These are phyloP conservation scores for Syngnathus floridae DNA, from an alignment of 2,113 vertebrate genomes.

Conservation along the genomic window DNA sequence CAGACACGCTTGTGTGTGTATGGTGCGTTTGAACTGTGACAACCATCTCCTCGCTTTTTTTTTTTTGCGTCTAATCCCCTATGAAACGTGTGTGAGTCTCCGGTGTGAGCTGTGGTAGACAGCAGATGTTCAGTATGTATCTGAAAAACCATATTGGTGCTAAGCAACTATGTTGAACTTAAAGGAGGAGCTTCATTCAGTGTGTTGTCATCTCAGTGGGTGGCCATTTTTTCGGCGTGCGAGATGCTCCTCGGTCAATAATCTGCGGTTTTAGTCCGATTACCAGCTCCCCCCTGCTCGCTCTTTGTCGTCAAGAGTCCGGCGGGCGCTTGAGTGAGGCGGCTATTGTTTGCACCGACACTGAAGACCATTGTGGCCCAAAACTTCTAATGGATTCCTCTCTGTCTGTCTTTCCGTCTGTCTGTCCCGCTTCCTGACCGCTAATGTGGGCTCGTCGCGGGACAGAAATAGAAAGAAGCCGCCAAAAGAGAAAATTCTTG, in stretches of 20 bases:
- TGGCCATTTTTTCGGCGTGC: background rate
- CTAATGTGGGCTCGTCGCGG: background rate
- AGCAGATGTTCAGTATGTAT: background rate
- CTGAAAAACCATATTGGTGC: too few species aligned
- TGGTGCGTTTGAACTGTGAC: slow-evolving; percentile 20
- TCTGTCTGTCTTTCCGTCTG: slow-evolving; percentile 20
- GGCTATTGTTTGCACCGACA: slow-evolving; percentile 51
- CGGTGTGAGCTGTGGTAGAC: background rate
- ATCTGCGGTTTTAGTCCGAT: slow-evolving; percentile 70
- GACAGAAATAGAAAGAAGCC: background rate
- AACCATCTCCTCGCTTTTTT: slow-evolving; percentile 26
- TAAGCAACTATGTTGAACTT: too few species aligned
- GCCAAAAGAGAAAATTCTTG: too few species aligned
- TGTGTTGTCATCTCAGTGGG: background rate
- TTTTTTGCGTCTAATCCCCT: slow-evolving; percentile 22
- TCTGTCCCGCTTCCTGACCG: slow-evolving; percentile 31
- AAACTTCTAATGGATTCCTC: slow-evolving; percentile 43
- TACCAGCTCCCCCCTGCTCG: slow-evolving; percentile 33
- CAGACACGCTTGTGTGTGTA: slow-evolving; percentile 29
- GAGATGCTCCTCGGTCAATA: slow-evolving; percentile 50
- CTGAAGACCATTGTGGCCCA: slow-evolving; percentile 30
- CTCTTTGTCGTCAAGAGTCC: slow-evolving; percentile 39
- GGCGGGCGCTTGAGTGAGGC: slow-evolving; percentile 22
- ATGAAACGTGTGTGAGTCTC: background rate
- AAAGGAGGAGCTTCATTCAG: too few species aligned